phyloP scores from a whole-genome alignment of 2,113 vertebrate species.

The Butastur rufipennis region DNA sequence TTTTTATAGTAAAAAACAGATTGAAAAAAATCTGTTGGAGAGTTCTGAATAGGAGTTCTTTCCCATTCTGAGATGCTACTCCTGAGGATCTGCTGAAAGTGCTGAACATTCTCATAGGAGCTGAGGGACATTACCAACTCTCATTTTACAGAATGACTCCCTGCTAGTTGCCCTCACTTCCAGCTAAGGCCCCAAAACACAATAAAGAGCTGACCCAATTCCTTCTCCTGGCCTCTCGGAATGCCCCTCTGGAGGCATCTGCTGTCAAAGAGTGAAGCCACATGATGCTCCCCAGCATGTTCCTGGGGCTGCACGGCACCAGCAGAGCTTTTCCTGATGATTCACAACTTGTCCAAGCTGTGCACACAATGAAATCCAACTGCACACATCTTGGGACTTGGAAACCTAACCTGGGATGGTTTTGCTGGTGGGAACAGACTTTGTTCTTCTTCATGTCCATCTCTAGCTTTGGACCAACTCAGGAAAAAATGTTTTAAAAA shows the following conservation, averaged over 20 bases:
- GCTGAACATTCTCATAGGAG: neutral
- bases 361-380: neutral
- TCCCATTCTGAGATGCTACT: neutral
- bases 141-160: neutral
- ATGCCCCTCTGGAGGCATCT: neutral
- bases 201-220: neutral
- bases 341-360: neutral
- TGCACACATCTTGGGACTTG: neutral
- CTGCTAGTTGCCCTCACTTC: neutral
- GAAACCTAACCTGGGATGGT: neutral
- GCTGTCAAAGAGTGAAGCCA: neutral
- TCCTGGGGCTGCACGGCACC: accelerated
- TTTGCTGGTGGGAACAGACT: neutral
- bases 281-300: accelerated
- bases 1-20: neutral
- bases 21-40: neutral
- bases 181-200: neutral
- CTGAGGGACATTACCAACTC: neutral
- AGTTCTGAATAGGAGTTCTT: neutral
- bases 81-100: neutral
- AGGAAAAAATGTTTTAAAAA: neutral
- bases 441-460: neutral
- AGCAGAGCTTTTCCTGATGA: neutral
- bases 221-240: neutral
- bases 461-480: neutral